Evolutionary conservation across 2,888 invertebrate genomes (phyloP).

Genomic region (Antitype chi): DNA sequence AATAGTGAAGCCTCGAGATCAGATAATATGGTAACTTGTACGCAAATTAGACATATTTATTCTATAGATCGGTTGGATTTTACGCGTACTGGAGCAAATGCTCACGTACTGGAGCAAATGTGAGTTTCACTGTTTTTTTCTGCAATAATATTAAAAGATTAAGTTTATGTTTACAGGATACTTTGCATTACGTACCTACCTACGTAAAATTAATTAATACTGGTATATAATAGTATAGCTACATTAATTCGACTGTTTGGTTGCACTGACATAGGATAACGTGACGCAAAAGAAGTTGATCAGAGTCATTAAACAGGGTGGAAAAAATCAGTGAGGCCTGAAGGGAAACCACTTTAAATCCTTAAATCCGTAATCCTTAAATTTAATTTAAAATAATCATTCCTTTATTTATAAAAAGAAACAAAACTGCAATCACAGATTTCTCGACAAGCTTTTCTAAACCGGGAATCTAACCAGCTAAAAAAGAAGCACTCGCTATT

Average conservation of each 20-base stretch:
- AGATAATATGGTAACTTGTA: conserved; percentile 60
- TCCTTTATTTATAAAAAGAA: no score
- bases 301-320: not conserved
- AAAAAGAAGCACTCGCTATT: no score
- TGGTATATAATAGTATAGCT: not conserved
- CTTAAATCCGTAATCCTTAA: no score
- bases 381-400: no score
- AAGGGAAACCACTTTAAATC: no score
- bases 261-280: not conserved
- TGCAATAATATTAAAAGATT: conserved; percentile 5
- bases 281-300: not conserved
- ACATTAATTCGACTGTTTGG: not conserved
- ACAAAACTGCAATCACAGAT: no score
- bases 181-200: not conserved
- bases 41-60: conserved; percentile 59
- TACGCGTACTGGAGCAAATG: conserved; percentile 23
- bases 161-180: not conserved
- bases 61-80: conserved; percentile 41
- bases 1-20: conserved; percentile 52
- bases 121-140: conserved; percentile 25
- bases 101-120: not conserved
- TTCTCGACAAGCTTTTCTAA: no score
- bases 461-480: no score
- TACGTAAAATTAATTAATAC: not conserved
- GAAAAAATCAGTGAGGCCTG: no score